phyloP scores from a whole-genome alignment of 1,140 invertebrate genomes.

The Zaprionus vittiger region DNA sequence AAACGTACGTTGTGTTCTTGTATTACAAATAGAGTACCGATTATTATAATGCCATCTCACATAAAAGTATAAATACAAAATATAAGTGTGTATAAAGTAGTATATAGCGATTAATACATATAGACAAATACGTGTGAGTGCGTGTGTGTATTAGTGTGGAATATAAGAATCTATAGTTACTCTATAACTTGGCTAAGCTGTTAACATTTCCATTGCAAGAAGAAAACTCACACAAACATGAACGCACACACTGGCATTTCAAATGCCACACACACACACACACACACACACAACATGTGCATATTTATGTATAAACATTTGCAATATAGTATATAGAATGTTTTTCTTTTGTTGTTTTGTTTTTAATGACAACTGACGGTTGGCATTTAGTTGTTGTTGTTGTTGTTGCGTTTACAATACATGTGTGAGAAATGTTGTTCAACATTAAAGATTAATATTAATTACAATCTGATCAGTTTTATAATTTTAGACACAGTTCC shows the following conservation, averaged over 20 bases:
- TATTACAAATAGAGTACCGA: constrained; percentile 20
- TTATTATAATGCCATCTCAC: constrained; percentile 37
- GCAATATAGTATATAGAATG: constrained; percentile 1
- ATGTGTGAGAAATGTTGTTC: constrained; percentile 40
- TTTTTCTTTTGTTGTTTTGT: constrained; percentile 5
- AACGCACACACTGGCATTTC: neutral
- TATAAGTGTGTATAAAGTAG: constrained; percentile 21
- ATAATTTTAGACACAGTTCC: constrained; percentile 54
- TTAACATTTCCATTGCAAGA: constrained; percentile 1
- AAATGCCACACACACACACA: constrained; percentile 13
- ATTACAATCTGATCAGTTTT: constrained; percentile 54
- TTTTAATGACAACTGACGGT: constrained; percentile 20
- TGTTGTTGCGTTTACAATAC: constrained; percentile 37
- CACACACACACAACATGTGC: constrained; percentile 16
- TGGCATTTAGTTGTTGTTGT: constrained; percentile 12
- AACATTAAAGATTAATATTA: constrained; percentile 59
- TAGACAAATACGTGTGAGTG: constrained; percentile 19
- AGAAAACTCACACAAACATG: neutral
- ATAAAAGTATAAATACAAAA: constrained; percentile 32
- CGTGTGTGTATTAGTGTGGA: constrained; percentile 8
- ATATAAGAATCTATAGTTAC: neutral
- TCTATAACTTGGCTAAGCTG: neutral
- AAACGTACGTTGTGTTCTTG: constrained; percentile 38
- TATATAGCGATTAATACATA: constrained; percentile 24
- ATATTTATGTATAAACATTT: constrained; percentile 7